These are phyloP conservation scores for Volucella bombylans DNA, from an alignment of 2,888 invertebrate species.

Conservation along the genomic window DNA sequence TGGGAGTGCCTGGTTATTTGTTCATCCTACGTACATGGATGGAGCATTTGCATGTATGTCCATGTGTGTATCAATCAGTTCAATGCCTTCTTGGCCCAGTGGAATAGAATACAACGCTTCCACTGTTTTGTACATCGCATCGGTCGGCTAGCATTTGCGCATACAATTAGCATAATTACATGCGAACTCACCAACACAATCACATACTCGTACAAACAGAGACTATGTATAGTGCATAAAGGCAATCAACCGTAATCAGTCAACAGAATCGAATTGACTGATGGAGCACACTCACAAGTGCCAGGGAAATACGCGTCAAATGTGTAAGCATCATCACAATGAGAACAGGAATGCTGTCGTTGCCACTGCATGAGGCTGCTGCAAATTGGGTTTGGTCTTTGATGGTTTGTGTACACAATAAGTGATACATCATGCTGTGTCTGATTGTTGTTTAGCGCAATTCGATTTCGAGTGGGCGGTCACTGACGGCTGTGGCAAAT, in stretches of 20 bases:
- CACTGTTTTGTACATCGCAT: neutral
- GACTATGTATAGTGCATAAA: conserved; percentile 6
- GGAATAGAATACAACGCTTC: conserved; percentile 35
- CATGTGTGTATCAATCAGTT: conserved; percentile 46
- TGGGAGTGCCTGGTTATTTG: conserved; percentile 57
- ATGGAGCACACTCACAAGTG: conserved; percentile 15
- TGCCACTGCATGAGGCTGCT: conserved; percentile 1
- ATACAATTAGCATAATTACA: conserved; percentile 70
- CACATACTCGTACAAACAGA: neutral
- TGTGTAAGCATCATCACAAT: conserved; percentile 24
- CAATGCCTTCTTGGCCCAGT: conserved; percentile 44
- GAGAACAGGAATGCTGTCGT: neutral
- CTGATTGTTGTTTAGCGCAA: conserved; percentile 12
- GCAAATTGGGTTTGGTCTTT: conserved; percentile 66
- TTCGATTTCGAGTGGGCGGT: conserved; percentile 25
- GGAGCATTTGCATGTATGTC: too few species aligned
- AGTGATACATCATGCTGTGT: conserved; percentile 60
- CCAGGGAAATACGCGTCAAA: neutral
- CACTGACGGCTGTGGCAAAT: conserved; percentile 10
- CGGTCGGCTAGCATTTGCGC: conserved; percentile 32
- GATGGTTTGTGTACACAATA: conserved; percentile 72
- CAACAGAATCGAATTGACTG: conserved; percentile 38
- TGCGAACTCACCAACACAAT: conserved; percentile 4
- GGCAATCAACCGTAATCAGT: conserved; percentile 49
- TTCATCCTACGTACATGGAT: too few species aligned